A percentile compares a stretch with the other conserved stretches of the same genome.
These are phyloP conservation scores for Pygoscelis adeliae DNA, from an alignment of 2,113 vertebrate genomes.

Conservation along the genomic window DNA sequence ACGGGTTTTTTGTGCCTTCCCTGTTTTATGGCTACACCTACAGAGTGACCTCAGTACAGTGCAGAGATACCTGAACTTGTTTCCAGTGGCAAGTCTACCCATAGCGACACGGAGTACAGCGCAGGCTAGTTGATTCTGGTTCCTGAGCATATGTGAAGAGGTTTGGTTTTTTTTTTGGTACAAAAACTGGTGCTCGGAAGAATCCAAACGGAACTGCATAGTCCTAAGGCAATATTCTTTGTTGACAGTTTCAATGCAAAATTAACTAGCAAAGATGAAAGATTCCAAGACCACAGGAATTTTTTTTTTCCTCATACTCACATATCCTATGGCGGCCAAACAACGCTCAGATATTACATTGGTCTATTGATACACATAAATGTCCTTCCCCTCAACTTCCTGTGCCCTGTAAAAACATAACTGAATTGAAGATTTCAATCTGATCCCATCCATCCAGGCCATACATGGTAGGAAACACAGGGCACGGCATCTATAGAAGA, in stretches of 20 bases:
- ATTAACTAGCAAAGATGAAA: not conserved
- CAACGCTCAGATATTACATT: not conserved
- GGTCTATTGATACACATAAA: not conserved
- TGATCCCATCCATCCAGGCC: not conserved
- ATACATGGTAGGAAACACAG: not conserved
- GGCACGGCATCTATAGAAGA: not conserved
- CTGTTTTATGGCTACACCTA: not conserved
- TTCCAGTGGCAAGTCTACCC: not conserved
- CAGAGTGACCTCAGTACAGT: not conserved
- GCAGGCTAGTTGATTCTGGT: not conserved
- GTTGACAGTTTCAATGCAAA: not conserved
- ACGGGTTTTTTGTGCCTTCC: not conserved
- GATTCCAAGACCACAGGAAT: not conserved
- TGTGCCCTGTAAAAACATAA: not conserved
- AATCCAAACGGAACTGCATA: not conserved
- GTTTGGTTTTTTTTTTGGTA: not conserved
- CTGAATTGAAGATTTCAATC: not conserved
- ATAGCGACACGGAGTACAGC: not conserved
- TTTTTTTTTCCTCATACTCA: not conserved
- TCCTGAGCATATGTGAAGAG: conserved; percentile 26
- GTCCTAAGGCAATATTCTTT: not conserved
- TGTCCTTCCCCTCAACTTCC: not conserved
- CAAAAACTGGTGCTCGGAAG: conserved; percentile 10
- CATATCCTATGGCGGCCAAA: not conserved
- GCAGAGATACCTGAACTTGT: not conserved